Conservation (phyloP, 2,113 vertebrate genomes). For the Pristiophorus japonicus region DNA sequence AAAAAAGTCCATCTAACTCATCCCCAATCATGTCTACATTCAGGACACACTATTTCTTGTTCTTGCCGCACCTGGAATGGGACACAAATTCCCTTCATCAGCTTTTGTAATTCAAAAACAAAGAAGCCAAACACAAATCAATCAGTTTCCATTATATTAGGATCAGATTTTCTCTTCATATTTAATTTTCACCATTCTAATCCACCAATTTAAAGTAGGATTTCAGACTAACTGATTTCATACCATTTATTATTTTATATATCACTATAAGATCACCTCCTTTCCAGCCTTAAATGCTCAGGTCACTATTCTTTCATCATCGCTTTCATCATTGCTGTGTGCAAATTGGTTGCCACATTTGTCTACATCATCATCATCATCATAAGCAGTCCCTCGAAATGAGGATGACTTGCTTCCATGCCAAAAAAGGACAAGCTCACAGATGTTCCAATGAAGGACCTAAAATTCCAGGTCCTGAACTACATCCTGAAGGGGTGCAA, state of each 20-base stretch:
- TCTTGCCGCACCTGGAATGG: background rate
- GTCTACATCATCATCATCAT: too few relatives aligned
- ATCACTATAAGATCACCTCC: background rate
- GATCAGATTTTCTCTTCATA: background rate
- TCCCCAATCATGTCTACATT: background rate
- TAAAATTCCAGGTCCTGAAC: too few relatives aligned
- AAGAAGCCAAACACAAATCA: background rate
- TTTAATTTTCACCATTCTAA: background rate
- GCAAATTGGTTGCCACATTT: background rate
- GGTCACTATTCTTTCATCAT: background rate
- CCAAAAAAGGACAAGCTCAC: too few relatives aligned
- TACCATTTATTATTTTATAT: background rate
- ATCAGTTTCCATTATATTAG: background rate
- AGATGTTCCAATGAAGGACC: too few relatives aligned
- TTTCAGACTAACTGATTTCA: background rate
- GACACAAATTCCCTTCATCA: background rate
- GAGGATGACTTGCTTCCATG: too few relatives aligned
- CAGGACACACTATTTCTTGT: background rate
- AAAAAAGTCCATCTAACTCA: background rate
- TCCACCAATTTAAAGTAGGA: background rate
- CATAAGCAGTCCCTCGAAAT: too few relatives aligned
- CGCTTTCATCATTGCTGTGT: background rate
- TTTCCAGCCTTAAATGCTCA: background rate
- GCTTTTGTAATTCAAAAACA: background rate
- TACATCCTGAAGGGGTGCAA: too few relatives aligned